A percentile compares a stretch with the other conserved stretches of the same genome.
These are phyloP conservation scores for Heliconius melpomene DNA, from an alignment of 1,140 invertebrate species.

Conservation along the genomic window DNA sequence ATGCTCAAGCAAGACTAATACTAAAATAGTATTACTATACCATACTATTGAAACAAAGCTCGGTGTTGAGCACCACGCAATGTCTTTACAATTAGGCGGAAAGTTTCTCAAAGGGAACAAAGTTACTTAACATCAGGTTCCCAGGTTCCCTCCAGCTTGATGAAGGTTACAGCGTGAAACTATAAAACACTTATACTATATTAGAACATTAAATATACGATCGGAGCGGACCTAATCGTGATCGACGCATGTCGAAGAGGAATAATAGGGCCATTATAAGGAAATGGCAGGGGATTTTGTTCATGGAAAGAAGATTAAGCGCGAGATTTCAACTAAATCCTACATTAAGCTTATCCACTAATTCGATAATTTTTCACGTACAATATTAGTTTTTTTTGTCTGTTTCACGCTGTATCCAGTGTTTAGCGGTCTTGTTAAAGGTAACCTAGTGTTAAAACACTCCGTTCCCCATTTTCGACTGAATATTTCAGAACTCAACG, in stretches of 20 bases:
- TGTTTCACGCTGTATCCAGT: too few relatives aligned
- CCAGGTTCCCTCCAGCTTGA: neutral
- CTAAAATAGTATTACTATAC: too few relatives aligned
- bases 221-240: constrained; percentile 23
- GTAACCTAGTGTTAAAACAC: neutral
- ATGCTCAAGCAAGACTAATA: too few relatives aligned
- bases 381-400: neutral
- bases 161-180: too few relatives aligned
- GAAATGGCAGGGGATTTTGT: constrained; percentile 35
- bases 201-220: neutral
- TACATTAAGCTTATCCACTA: constrained; percentile 18
- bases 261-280: constrained; percentile 38
- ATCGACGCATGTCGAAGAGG: constrained; percentile 34
- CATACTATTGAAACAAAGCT: too few relatives aligned
- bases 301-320: constrained; percentile 40
- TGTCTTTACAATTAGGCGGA: neutral
- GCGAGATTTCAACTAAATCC: constrained; percentile 18
- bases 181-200: neutral
- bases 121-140: too few relatives aligned
- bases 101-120: too few relatives aligned
- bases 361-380: constrained; percentile 28
- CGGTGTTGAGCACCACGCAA: neutral
- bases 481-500: neutral
- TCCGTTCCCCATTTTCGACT: neutral
- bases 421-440: neutral